Evolutionary conservation across 2,888 invertebrate genomes (phyloP), one percentile per base, ranked within the genome.

Genomic region (Pharmacophagus antenor): DNA sequence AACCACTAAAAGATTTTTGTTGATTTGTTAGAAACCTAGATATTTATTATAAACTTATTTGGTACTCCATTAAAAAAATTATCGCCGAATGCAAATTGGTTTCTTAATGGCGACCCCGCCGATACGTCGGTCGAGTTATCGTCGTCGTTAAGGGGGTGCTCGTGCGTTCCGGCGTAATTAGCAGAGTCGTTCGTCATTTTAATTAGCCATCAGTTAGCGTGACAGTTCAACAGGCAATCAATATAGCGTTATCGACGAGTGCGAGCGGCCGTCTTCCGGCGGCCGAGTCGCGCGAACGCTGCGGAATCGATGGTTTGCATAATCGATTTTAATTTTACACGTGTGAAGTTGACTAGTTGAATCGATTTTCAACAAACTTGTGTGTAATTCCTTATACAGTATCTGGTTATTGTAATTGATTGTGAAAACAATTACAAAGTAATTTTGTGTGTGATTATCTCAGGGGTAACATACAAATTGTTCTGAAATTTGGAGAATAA

Each of bases 181-280:
- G 61, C n/a, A 18, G 7, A 52, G 44, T 61, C 56, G 56, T 61
- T 44, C 55, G 56, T 61, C 56, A 61, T 61, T 61, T 61, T 61
- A 56, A 61, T 61, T 61, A 56, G 42, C 61, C 49, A 53, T 56
- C 61, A 56, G 20, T 25, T 15, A 56, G 48, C 50, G 52, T 61
- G 61, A 61, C 61, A 56, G 56, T 56, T 56, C 52, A 59, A 53
- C 61, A 49, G 47, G 61, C 48, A 18, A 56, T 56, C 53, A 48
- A 56, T 61, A 56, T 56, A 61, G 8, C 56, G 48, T 61, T 52
- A 55, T 44, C 42, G 50, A 55, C 55, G 50, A 47, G 50, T 41
- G 56, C 3, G n/a, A n/a, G 37, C 37, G n/a, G 37, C 37, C n/a
- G 37, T 37, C n/a, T 15, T 7, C 37, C 37, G n/a, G n/a, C 37